Base-by-base conservation (phyloP, 2,888 invertebrate genomes). In the Ellobium chinense region DNA sequence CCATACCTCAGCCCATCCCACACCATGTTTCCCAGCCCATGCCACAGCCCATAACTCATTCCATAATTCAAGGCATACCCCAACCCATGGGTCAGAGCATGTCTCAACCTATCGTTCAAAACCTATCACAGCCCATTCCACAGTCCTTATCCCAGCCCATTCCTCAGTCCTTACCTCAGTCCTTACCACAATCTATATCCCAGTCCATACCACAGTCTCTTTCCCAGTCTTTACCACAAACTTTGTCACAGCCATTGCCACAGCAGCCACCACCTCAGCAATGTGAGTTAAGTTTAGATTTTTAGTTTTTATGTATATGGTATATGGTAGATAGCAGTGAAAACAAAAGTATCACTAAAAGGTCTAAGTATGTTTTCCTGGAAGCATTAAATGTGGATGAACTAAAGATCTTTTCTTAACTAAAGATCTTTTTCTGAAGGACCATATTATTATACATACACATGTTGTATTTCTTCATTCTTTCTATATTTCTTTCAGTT, bases 211-310 rank as follows among this genome's bases (percentile, higher is more conserved):
- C 39, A 21, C 62, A 39, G 39, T 39, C 39, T n/a, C 21, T 74
- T 18, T 36, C 65, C 5, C 36, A 39, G 34, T 21, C 65, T n/a
- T 27, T 56, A 36, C 27, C 65, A 2, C 76, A 65, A 24, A 18
- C 58, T 3, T 29, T 58, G 14, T 24, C 34, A 68, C 77, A 66
- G 27, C 27, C 58, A 37, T 34, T 36, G 12, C 54, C 63, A 29
- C 75, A 65, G 31, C 77, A 54, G 9, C 68, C 12, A 68, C 68
- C 34, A 60, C 29, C 36, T 58, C 68, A 56, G 21, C 68, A 54
- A 27, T 77, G 75, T 75, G 34, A 75, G 75, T 75, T 34, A 29
- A n/a, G n/a, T n/a, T n/a, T n/a, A n/a, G n/a, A n/a, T n/a, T n/a
- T n/a, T n/a, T n/a, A n/a, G n/a, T n/a, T n/a, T n/a, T n/a, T n/a